Conservation (phyloP, 2,113 vertebrate genomes). For the Psilopogon haemacephalus region DNA sequence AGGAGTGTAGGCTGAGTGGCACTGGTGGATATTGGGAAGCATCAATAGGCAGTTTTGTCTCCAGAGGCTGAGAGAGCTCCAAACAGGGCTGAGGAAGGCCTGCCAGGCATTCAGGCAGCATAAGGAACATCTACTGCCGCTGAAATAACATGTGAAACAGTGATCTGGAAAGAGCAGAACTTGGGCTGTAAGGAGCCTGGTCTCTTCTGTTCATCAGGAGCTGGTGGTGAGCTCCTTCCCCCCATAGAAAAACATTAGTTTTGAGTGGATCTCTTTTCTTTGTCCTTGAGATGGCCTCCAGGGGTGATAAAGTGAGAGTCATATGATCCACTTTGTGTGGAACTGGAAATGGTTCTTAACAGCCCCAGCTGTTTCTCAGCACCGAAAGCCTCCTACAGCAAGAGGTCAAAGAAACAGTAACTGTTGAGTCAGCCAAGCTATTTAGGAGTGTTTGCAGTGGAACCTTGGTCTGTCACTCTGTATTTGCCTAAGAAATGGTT, state of each 20-base stretch:
- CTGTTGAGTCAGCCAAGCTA: not conserved
- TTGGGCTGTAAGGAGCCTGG: not conserved
- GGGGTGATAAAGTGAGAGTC: constrained; percentile 92
- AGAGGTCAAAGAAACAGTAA: constrained; percentile 41
- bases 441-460: not conserved
- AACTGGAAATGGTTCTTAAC: constrained; percentile 87
- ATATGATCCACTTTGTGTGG: constrained; percentile 86
- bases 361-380: constrained; percentile 85
- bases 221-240: constrained; percentile 3
- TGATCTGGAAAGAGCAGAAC: not conserved
- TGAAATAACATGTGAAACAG: not conserved
- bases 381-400: constrained; percentile 32
- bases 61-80: not conserved
- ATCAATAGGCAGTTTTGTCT: constrained; percentile 1
- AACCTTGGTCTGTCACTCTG: not conserved
- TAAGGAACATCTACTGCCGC: not conserved
- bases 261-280: constrained; percentile 80
- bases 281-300: constrained; percentile 93
- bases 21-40: not conserved
- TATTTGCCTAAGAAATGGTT: not conserved
- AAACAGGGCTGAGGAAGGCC: not conserved
- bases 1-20: not conserved
- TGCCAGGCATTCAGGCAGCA: not conserved
- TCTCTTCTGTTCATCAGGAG: not conserved
- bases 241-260: constrained; percentile 85